A percentile compares a stretch with the other conserved stretches of the same genome.
These are phyloP conservation scores for Liparis tanakae DNA, from an alignment of 2,797 vertebrate genomes.

Conservation along the genomic window DNA sequence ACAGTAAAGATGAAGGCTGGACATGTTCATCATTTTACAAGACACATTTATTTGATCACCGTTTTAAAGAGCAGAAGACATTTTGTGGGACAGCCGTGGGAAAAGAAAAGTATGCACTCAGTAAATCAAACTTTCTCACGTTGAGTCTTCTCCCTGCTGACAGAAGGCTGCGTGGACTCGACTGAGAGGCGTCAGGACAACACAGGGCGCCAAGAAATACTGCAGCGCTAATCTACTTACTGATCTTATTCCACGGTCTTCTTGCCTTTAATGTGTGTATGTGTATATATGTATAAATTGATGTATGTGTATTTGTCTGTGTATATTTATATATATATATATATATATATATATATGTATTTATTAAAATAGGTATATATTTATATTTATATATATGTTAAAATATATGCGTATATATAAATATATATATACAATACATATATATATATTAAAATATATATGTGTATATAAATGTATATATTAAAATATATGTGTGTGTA, in stretches of 20 bases:
- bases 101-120: not conserved
- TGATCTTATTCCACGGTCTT: slow-evolving; percentile 2
- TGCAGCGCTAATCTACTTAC: slow-evolving; percentile 28
- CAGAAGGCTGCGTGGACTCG: not conserved
- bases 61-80: not conserved
- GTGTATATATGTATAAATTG: too few relatives aligned
- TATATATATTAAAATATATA: too few relatives aligned
- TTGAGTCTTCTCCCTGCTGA: not conserved
- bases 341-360: too few relatives aligned
- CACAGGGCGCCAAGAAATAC: slow-evolving; percentile 7
- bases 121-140: not conserved
- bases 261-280: not conserved
- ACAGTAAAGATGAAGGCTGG: not conserved
- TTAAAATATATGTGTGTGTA: too few relatives aligned
- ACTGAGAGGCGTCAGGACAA: slow-evolving; percentile 36
- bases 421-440: too few relatives aligned
- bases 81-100: not conserved
- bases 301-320: too few relatives aligned
- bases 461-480: too few relatives aligned
- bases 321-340: too few relatives aligned
- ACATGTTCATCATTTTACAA: not conserved
- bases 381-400: too few relatives aligned
- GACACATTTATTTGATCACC: not conserved
- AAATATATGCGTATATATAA: too few relatives aligned
- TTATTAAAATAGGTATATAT: too few relatives aligned